Conservation (phyloP, 2,888 invertebrate species). For the Eupelmus urozonus region DNA sequence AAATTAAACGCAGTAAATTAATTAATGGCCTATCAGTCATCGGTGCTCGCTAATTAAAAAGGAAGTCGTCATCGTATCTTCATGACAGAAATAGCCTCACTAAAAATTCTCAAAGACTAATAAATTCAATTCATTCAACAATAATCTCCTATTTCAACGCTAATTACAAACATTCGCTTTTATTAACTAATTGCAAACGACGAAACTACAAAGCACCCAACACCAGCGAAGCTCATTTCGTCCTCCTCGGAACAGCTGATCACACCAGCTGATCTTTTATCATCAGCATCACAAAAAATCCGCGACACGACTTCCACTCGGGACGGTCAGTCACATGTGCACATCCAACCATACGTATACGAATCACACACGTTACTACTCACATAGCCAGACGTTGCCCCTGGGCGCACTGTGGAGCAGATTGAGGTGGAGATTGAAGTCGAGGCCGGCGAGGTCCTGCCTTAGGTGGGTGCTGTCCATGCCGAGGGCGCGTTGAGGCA, state of each 20-base stretch:
- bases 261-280: slow-evolving; percentile 8
- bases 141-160: background rate
- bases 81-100: too few species aligned
- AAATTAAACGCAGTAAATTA: too few species aligned
- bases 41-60: too few species aligned
- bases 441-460: slow-evolving; percentile 80
- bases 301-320: background rate
- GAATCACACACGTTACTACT: slow-evolving; percentile 68
- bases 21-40: too few species aligned
- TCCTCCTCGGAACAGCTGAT: background rate
- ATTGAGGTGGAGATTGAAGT: slow-evolving; percentile 78
- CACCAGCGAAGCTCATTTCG: background rate
- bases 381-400: slow-evolving; percentile 81
- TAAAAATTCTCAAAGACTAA: background rate
- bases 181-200: background rate
- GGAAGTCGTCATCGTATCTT: too few species aligned
- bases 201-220: background rate
- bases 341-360: background rate
- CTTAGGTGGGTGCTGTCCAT: slow-evolving; percentile 80
- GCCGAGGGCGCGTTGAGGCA: slow-evolving; percentile 79
- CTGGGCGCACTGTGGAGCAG: slow-evolving; percentile 79
- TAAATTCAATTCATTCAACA: background rate
- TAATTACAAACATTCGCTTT: background rate
- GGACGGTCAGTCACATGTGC: background rate
- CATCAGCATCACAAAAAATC: background rate